Percentiles rank a stretch among this genome's conserved stretches.
Evolutionary conservation across 2,113 vertebrate genomes (phyloP).

Genomic region (Emberiza fucata): DNA sequence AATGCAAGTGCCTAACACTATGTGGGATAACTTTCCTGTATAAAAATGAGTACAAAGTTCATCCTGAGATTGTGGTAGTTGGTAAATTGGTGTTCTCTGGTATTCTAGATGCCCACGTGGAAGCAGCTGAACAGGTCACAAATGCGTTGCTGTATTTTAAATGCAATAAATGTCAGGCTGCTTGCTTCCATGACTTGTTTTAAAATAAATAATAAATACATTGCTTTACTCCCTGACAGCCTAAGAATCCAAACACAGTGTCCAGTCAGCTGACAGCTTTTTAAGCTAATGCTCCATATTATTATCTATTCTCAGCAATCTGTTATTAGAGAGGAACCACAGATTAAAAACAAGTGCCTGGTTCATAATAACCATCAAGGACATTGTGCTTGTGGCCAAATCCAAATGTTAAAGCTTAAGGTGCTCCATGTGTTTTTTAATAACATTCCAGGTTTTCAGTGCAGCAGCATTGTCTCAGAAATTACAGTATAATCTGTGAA

Average conservation of each 20-base stretch:
- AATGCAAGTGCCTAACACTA: background rate
- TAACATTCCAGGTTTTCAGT: background rate
- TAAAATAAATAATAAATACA: background rate
- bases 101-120: accelerated
- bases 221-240: background rate
- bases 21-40: background rate
- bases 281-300: background rate
- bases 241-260: background rate
- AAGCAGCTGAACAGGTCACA: background rate
- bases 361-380: background rate
- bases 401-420: background rate
- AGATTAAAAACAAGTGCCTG: background rate
- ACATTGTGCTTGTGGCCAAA: background rate
- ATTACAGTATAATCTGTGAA: background rate
- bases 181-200: background rate
- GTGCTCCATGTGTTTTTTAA: background rate
- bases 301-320: background rate
- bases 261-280: background rate
- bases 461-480: background rate
- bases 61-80: background rate
- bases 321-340: background rate
- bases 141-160: background rate
- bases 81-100: background rate
- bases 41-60: background rate
- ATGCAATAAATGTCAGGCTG: background rate